phyloP scores from a whole-genome alignment of 2,113 vertebrate species.

The Scatophagus argus region DNA sequence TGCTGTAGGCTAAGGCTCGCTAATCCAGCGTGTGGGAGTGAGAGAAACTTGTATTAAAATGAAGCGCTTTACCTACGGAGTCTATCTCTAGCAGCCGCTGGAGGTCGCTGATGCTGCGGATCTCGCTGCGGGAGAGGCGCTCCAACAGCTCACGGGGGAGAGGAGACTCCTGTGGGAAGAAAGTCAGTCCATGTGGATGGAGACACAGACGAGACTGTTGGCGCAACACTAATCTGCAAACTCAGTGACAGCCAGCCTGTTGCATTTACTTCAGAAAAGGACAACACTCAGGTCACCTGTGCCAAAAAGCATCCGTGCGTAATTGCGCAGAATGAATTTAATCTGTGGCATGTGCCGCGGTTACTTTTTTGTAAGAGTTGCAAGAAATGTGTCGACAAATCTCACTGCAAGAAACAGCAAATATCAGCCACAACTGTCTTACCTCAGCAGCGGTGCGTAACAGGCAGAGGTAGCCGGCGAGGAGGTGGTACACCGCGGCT shows the following conservation, averaged over 20 bases:
- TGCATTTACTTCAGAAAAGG: not conserved
- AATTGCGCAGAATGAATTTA: slow-evolving; percentile 33
- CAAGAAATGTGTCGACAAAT: not conserved
- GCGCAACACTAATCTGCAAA: not conserved
- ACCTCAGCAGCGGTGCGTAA: slow-evolving; percentile 79
- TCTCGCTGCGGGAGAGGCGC: slow-evolving; percentile 92
- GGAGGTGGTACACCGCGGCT: slow-evolving; percentile 76
- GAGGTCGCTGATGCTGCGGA: slow-evolving; percentile 96
- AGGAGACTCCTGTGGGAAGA: slow-evolving; percentile 88
- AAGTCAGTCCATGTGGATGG: not conserved
- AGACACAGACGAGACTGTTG: not conserved
- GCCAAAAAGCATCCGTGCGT: slow-evolving; percentile 17
- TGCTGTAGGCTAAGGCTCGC: not conserved
- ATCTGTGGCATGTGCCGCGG: not conserved
- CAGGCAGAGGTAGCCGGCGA: slow-evolving; percentile 79
- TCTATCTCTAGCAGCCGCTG: slow-evolving; percentile 97
- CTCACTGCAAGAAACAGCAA: not conserved
- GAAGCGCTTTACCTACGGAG: slow-evolving; percentile 95
- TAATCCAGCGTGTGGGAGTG: not conserved
- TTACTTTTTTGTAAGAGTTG: not conserved
- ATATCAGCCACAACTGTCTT: not conserved
- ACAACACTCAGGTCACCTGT: too few species aligned
- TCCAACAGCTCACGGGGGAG: slow-evolving; percentile 94
- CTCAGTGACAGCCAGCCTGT: not conserved
- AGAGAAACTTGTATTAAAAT: slow-evolving; percentile 60